Evolutionary conservation across 2,797 vertebrate genomes (phyloP).

Genomic region (Anniella stebbinsi): DNA sequence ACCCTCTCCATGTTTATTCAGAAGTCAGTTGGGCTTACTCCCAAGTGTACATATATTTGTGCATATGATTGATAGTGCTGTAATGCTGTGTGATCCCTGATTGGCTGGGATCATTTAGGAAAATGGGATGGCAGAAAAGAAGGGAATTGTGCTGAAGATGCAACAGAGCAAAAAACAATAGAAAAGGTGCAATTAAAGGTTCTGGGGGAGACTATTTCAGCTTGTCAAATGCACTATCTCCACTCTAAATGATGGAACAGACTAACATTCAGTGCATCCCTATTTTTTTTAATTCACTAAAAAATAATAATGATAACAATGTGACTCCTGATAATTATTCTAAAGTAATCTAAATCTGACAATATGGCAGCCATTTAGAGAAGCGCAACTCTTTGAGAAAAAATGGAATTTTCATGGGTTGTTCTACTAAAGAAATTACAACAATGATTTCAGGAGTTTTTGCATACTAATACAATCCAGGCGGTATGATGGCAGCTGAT

Average conservation of each 20-base stretch:
- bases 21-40: not conserved
- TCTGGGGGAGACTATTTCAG: not conserved
- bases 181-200: not conserved
- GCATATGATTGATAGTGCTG: not conserved
- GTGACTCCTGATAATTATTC: not conserved
- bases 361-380: not conserved
- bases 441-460: conserved; percentile 6
- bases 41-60: not conserved
- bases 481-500: conserved; percentile 5
- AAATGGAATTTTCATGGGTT: not conserved
- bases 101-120: not conserved
- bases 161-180: not conserved
- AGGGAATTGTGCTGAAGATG: not conserved
- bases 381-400: not conserved
- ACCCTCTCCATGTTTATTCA: not conserved
- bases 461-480: not conserved
- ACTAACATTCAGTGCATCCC: not conserved
- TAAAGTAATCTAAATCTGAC: not conserved
- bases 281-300: no score
- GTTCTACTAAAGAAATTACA: not conserved
- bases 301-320: no score
- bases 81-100: not conserved
- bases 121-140: not conserved
- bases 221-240: not conserved
- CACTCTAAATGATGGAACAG: not conserved